Conservation (phyloP, 2,888 invertebrate genomes). For the Dryadula phaetusa region DNA sequence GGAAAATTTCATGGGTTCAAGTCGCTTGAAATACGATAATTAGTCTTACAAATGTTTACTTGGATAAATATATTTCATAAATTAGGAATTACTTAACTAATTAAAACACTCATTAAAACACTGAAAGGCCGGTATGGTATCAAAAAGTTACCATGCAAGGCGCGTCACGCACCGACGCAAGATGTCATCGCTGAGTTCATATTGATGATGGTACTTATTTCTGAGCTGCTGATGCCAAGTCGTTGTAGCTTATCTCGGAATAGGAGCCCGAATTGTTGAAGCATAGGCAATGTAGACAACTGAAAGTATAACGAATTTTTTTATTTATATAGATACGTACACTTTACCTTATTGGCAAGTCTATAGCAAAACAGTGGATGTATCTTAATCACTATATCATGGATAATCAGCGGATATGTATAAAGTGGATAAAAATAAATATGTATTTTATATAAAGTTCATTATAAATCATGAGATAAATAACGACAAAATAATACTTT, state of each 20-base stretch:
- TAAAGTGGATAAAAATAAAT: too few species aligned
- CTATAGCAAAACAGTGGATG: not conserved
- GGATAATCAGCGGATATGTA: too few species aligned
- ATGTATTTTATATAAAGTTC: too few species aligned
- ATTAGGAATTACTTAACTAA: not conserved
- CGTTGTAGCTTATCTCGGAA: constrained; percentile 86
- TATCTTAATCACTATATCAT: too few species aligned
- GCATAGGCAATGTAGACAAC: constrained; percentile 87
- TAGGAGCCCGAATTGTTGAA: constrained; percentile 89
- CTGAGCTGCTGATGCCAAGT: constrained; percentile 86
- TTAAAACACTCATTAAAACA: constrained; percentile 27
- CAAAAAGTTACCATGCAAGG: constrained; percentile 75
- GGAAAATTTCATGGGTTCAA: not conserved
- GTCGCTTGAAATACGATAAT: not conserved
- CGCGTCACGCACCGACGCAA: constrained; percentile 87
- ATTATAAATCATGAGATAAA: too few species aligned
- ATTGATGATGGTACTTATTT: constrained; percentile 89
- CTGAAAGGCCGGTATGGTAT: constrained; percentile 61
- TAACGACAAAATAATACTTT: too few species aligned
- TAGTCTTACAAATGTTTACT: not conserved
- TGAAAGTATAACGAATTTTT: constrained; percentile 68
- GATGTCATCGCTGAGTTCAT: constrained; percentile 88
- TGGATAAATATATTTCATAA: too few species aligned
- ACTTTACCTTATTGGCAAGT: too few species aligned
- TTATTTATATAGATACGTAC: too few species aligned